Percentiles rank a stretch among this genome's conserved stretches.
Evolutionary conservation across 2,113 vertebrate genomes (phyloP).

Genomic region (Diphyllodes magnificus): DNA sequence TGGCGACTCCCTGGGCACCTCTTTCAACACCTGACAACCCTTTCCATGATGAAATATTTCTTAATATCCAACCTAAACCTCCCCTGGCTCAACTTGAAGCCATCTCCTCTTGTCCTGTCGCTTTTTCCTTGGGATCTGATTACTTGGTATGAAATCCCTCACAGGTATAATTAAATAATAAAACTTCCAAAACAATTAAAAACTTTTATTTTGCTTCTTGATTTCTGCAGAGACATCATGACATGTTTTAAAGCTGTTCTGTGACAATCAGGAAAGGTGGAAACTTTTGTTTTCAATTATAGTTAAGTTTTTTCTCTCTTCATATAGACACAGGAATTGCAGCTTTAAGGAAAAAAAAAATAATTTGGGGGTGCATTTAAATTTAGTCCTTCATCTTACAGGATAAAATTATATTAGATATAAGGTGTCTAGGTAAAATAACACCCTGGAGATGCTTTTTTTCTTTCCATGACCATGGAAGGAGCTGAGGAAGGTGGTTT

Average conservation of each 20-base stretch:
- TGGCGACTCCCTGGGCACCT: not conserved
- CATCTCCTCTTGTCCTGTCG: not conserved
- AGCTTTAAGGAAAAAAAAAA: not conserved
- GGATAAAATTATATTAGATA: not conserved
- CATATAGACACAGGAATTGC: not conserved
- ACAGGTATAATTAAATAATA: not conserved
- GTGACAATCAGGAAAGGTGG: not conserved
- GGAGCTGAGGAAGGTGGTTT: not conserved
- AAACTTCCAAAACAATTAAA: not conserved
- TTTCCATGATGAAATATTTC: not conserved
- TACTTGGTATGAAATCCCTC: not conserved
- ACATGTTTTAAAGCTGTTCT: fast-evolving
- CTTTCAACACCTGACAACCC: not conserved
- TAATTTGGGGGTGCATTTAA: not conserved
- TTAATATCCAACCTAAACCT: not conserved
- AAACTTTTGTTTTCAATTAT: not conserved
- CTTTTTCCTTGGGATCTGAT: not conserved
- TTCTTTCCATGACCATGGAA: not conserved
- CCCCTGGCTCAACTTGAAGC: not conserved
- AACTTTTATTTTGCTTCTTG: not conserved
- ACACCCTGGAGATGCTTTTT: not conserved
- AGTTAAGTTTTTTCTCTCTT: not conserved
- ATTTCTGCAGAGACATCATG: not conserved
- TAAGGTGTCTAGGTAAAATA: not conserved
- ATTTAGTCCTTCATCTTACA: not conserved